These are phyloP conservation scores for Dynastes maya DNA, from an alignment of 2,888 invertebrate genomes.

Conservation along the genomic window DNA sequence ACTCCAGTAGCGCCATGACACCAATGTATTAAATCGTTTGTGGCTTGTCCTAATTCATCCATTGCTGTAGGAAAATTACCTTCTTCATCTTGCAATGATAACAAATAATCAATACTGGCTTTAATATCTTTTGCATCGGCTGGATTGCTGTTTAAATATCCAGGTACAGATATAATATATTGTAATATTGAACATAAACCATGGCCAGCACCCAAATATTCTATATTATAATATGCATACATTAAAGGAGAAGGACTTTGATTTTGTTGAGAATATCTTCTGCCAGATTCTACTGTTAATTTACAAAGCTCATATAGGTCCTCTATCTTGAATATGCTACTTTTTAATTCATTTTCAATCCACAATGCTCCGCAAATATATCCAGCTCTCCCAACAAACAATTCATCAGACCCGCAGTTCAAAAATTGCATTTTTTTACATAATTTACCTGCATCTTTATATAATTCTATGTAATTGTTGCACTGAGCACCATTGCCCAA, in stretches of 20 bases:
- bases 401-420: slow-evolving; percentile 84
- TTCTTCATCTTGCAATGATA: slow-evolving; percentile 78
- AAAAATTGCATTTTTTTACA: slow-evolving; percentile 75
- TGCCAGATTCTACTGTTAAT: slow-evolving; percentile 81
- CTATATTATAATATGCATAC: slow-evolving; percentile 83
- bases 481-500: slow-evolving; percentile 69
- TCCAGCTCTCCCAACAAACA: slow-evolving; percentile 89
- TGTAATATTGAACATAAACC: slow-evolving; percentile 80
- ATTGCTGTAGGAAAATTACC: slow-evolving; percentile 76
- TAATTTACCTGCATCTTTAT: slow-evolving; percentile 67
- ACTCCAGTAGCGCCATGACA: slow-evolving; percentile 92
- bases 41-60: slow-evolving; percentile 76
- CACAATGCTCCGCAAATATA: slow-evolving; percentile 85
- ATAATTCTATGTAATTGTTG: slow-evolving; percentile 67
- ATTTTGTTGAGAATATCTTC: slow-evolving; percentile 76
- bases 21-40: slow-evolving; percentile 88
- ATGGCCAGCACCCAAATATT: slow-evolving; percentile 83
- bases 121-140: slow-evolving; percentile 76
- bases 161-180: slow-evolving; percentile 76
- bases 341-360: slow-evolving; percentile 76
- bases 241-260: slow-evolving; percentile 80
- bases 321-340: slow-evolving; percentile 67
- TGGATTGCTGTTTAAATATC: slow-evolving; percentile 74
- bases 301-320: slow-evolving; percentile 79
- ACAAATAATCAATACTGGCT: slow-evolving; percentile 78